Conservation (phyloP, 37 sponge, comb jelly and placozoan genomes). For the Axinella damicornis region DNA sequence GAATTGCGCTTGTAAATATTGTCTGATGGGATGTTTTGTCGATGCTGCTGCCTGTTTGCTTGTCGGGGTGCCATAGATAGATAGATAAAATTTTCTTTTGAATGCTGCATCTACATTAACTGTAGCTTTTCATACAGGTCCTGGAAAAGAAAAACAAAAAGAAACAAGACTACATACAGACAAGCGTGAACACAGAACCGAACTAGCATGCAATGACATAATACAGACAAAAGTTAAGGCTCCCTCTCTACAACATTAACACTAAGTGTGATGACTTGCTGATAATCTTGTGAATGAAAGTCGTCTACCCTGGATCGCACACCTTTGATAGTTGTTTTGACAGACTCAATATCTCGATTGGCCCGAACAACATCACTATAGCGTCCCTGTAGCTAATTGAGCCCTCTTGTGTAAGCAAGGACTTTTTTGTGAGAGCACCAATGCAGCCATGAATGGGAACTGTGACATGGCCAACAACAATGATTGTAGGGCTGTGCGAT, state of each 20-base stretch:
- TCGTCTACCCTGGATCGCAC: constrained; percentile 17
- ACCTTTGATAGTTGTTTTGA: constrained; percentile 24
- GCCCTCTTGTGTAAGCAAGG: constrained; percentile 66
- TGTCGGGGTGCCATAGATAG: constrained; percentile 21
- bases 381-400: constrained; percentile 73
- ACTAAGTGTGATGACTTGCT: constrained; percentile 25
- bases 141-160: too few species aligned
- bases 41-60: constrained; percentile 44
- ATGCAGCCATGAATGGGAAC: constrained; percentile 61
- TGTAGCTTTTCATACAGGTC: too few species aligned
- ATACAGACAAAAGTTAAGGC: too few species aligned
- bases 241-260: constrained; percentile 47
- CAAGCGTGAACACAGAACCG: too few species aligned
- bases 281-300: constrained; percentile 44
- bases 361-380: constrained; percentile 64
- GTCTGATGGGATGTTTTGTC: constrained; percentile 30
- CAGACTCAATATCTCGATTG: constrained; percentile 58
- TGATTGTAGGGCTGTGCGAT: too few species aligned
- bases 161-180: too few species aligned
- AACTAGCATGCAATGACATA: too few species aligned
- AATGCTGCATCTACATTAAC: too few species aligned
- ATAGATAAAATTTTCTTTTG: too few species aligned
- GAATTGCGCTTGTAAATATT: constrained; percentile 38
- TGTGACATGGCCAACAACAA: constrained; percentile 51
- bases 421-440: constrained; percentile 49